These are phyloP conservation scores for Sigmodon hispidus DNA, from an alignment of 2,113 vertebrate genomes.

Conservation along the genomic window DNA sequence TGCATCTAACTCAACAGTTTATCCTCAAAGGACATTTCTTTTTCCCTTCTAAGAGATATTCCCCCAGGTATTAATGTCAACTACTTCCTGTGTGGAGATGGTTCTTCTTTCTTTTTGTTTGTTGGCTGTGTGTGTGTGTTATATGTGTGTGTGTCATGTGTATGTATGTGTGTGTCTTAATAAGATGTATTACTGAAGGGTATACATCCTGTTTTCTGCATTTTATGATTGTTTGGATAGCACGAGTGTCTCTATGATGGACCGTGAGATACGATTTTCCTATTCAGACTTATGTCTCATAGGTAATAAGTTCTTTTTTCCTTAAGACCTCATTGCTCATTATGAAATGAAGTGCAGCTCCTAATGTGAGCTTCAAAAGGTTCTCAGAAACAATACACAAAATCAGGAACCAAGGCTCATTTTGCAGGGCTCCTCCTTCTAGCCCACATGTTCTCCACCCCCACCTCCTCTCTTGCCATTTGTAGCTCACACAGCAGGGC, in stretches of 20 bases:
- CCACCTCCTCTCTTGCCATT: neutral
- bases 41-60: slow-evolving; percentile 16
- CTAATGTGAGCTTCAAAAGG: neutral
- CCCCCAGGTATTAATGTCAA: neutral
- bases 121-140: neutral
- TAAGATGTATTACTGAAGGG: neutral
- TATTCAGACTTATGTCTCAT: neutral
- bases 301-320: neutral
- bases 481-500: neutral
- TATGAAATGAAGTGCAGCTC: neutral
- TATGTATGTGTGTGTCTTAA: neutral
- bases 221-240: neutral
- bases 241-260: neutral
- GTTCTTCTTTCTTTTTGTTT: neutral
- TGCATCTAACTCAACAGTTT: neutral
- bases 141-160: no score
- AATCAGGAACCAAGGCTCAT: neutral
- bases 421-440: neutral
- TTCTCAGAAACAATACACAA: neutral
- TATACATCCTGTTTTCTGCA: neutral
- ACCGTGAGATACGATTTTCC: neutral
- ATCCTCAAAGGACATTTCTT: neutral
- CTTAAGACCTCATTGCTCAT: neutral
- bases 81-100: neutral
- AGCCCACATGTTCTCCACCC: neutral